Base-by-base conservation (phyloP, 2,113 vertebrate species). In the Psilopsiagon aurifrons region DNA sequence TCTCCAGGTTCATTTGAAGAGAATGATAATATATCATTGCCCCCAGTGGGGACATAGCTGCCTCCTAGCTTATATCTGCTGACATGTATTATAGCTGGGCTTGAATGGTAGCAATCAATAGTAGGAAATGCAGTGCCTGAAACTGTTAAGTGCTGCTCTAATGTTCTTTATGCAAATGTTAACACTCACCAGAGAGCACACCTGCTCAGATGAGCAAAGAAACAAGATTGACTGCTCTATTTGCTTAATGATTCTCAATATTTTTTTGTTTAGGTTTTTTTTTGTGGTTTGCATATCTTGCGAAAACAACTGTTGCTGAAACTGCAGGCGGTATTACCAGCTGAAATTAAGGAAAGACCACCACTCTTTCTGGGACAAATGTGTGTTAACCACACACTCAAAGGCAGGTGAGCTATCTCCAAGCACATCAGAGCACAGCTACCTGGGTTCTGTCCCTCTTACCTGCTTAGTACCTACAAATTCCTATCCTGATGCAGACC, bases 1-100 rank as follows among this genome's bases (percentile, higher is more conserved):
- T 86, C 77, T 93, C 35, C 37, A 92, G 80, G 90, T 89, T 92
- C 80, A 49, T 91, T 80, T 76, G 85, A 86, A 96, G 81, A 76
- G 44, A 76, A 57, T 57, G 70, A 75, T 94, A 92, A 88, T 88
- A 78, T 39, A 92, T 92, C 80, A 82, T 86, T 88, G 83, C 47
- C 96, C 95, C 92, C 92, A 74, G 41, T 52, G 59, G 95, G 80
- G 55, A 66, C 52, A 64, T 90, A 71, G 69, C 68, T 93, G 76
- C 51, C 71, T 96, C 86, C 47, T 66, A 77, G 60, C 37, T 93
- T 66, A 43, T 51, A 44, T 60, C 85, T 95, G 86, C 95, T 90
- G 92, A 78, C 88, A 88, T 43, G 60, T 86, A 83, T 88, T 93
- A 86, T 55, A 88, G 51, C 83, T 60, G 73, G 76, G 76, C 77